Conservation (phyloP, 1,140 invertebrate genomes). For the Palaemon carinicauda region DNA sequence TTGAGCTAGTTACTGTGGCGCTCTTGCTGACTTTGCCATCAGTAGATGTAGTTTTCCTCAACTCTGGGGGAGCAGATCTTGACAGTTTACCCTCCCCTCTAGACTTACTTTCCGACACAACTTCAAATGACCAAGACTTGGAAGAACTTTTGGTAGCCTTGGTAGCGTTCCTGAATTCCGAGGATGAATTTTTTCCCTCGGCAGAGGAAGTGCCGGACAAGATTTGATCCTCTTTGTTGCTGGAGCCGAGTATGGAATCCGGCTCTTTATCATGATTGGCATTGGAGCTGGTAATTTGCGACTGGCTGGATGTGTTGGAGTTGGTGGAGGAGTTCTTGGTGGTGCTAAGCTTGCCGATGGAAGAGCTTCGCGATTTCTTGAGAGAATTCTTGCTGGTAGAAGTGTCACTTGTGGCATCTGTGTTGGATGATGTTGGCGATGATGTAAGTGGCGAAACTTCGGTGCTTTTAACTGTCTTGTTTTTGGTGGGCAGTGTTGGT, state of each 20-base stretch:
- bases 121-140: constrained; percentile 42
- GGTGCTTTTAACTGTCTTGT: constrained; percentile 22
- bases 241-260: constrained; percentile 35
- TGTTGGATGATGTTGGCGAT: constrained; percentile 36
- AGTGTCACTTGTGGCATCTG: constrained; percentile 11
- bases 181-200: constrained; percentile 38
- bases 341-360: constrained; percentile 43
- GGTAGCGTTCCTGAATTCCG: constrained; percentile 44
- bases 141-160: constrained; percentile 50
- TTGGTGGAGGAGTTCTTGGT: constrained; percentile 43
- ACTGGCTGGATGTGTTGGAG: constrained; percentile 41
- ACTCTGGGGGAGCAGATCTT: constrained; percentile 49
- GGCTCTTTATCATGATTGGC: constrained; percentile 49
- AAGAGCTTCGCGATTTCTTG: constrained; percentile 47
- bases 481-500: constrained; percentile 54
- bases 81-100: constrained; percentile 43
- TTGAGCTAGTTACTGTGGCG: constrained; percentile 5
- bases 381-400: constrained; percentile 11
- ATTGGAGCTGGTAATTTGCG: constrained; percentile 36
- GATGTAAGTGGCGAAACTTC: constrained; percentile 9
- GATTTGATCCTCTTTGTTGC: constrained; percentile 50
- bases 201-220: constrained; percentile 40
- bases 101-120: constrained; percentile 31
- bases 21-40: constrained; percentile 24
- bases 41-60: constrained; percentile 11